Evolutionary conservation across 2,888 invertebrate species (phyloP).

Genomic region (Diaprepes abbreviatus): DNA sequence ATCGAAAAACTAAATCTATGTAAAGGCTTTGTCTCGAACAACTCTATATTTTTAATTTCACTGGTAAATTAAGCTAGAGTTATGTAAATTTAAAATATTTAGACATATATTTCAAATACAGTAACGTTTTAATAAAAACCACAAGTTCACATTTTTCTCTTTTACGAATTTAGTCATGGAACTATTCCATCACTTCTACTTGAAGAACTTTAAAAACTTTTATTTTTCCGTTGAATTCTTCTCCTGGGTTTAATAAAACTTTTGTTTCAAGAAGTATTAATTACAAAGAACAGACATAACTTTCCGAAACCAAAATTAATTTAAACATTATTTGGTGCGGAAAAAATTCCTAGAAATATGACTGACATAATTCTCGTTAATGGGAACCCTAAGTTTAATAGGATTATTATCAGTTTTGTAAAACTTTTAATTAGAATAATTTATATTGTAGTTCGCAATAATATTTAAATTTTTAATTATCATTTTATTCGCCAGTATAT

Average conservation of each 20-base stretch:
- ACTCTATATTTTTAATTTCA: too few relatives aligned
- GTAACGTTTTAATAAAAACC: background rate
- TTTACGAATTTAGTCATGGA: constrained; percentile 18
- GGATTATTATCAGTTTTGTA: background rate
- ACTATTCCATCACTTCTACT: constrained; percentile 37
- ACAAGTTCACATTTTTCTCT: background rate
- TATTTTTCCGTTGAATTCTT: constrained; percentile 32
- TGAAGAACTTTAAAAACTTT: constrained; percentile 38
- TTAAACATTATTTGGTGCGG: constrained; percentile 25
- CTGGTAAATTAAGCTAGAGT: too few relatives aligned
- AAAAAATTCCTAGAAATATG: constrained; percentile 24
- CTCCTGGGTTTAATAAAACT: constrained; percentile 42
- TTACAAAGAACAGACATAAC: constrained; percentile 41
- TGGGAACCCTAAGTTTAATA: background rate
- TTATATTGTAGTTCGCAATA: background rate
- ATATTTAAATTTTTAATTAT: too few relatives aligned
- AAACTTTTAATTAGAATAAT: constrained; percentile 12
- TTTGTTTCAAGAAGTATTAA: constrained; percentile 40
- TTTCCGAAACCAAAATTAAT: constrained; percentile 31
- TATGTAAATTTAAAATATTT: too few relatives aligned
- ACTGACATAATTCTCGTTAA: constrained; percentile 16
- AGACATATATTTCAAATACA: too few relatives aligned
- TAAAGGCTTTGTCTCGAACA: too few relatives aligned
- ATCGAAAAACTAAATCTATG: too few relatives aligned
- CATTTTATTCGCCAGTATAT: too few relatives aligned